Conservation (phyloP, 2,113 vertebrate genomes). For the Hepsetus odoe region DNA sequence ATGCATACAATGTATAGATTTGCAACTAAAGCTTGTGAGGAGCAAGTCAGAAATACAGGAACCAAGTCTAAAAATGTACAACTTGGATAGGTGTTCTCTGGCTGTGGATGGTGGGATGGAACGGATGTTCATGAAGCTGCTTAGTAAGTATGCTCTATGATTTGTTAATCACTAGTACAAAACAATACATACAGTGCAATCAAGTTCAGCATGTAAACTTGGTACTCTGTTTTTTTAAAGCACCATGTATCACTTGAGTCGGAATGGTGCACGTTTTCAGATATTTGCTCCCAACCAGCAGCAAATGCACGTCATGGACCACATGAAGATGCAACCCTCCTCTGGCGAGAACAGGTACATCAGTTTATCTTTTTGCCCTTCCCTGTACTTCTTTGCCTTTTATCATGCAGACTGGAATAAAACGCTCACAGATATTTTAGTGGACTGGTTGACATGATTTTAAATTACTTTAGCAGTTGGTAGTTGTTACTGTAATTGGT, state of each 20-base stretch:
- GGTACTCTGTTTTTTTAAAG: slow-evolving; percentile 53
- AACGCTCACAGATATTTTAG: no score
- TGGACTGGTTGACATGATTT: no score
- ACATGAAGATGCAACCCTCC: slow-evolving; percentile 68
- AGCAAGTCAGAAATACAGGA: neutral
- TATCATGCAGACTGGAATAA: neutral
- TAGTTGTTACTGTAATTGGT: neutral
- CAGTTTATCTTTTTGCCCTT: neutral
- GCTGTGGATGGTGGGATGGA: slow-evolving; percentile 77
- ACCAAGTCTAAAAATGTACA: neutral
- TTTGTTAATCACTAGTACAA: neutral
- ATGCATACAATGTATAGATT: neutral
- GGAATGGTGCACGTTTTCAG: slow-evolving; percentile 75
- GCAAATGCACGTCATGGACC: slow-evolving; percentile 77
- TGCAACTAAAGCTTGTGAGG: no score
- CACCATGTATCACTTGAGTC: slow-evolving; percentile 78
- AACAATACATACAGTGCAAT: neutral
- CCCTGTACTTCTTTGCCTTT: neutral
- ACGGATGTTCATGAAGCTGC: slow-evolving; percentile 75
- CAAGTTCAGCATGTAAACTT: neutral
- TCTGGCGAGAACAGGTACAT: slow-evolving; percentile 71
- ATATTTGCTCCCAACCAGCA: slow-evolving; percentile 78
- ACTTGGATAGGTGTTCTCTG: slow-evolving; percentile 71
- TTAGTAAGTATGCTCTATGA: slow-evolving; percentile 66
- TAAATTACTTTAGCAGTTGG: no score